Base-by-base conservation (phyloP, 92 coral and sea anemone genomes). In the Montipora capitata region DNA sequence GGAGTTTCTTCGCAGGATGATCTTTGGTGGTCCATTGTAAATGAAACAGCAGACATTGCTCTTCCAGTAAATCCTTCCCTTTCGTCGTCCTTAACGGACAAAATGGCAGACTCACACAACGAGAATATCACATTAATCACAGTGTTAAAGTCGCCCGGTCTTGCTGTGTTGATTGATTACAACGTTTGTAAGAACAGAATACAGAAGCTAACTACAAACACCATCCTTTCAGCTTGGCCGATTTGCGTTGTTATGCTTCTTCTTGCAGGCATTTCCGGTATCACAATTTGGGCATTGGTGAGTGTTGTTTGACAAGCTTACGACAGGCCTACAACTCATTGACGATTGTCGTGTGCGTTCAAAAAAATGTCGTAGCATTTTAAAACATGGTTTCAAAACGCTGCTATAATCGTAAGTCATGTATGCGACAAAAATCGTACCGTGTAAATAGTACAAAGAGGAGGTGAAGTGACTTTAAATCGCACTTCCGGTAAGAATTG, bases 251-350 rank as follows among this genome's bases (percentile, higher is more conserved):
- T 86, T 39, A 94, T 71, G 15, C 48, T 94, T 5, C 80, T 94
- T 6, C 40, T 94, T 77, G 93, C 95, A 0, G 94, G 97, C 7
- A 92, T 89, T 62, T 92, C 93, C 5, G 97, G 97, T 14, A 91
- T 92, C 74, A 82, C 84, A 18, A 89, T 94, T 16, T 93, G 97
- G 97, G 94, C 88, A 2, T 56, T 94, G 91, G 96, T 91, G 74
- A 71, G 96, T 65, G 27, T 54, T 54, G 12, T 54, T 48, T 27
- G 35, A 27, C 35, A 27, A 27, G 35, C 35, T 27, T 27, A 27
- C 35, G 35, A 27, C 35, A 27, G 35, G 35, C 35, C 35, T 27
- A 27, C 35, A 27, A 27, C 35, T 27, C 35, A 2, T 27, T 27
- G 35, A 27, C 35, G 35, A 27, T 27, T 27, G 35, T 27, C 35